Evolutionary conservation across 2,888 invertebrate genomes (phyloP).

Genomic region (Drosophila picticornis): DNA sequence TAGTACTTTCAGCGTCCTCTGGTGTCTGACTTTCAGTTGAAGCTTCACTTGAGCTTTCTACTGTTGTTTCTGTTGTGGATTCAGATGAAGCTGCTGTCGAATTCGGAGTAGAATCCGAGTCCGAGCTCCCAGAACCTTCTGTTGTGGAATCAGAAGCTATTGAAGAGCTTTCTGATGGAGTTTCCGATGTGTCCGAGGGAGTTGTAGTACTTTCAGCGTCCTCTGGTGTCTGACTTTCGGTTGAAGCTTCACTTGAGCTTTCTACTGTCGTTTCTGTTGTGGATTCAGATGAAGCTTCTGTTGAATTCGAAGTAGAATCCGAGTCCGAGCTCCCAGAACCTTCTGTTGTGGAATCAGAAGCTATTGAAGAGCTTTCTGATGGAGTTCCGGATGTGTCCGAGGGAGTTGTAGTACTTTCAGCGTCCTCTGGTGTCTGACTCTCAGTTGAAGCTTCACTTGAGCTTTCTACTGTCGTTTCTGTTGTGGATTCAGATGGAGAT

Average conservation of each 20-base stretch:
- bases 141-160: not conserved
- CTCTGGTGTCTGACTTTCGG: not conserved
- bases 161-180: not conserved
- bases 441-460: too few relatives aligned
- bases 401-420: not conserved
- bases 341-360: not conserved
- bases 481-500: not conserved
- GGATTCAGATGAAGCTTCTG: not conserved
- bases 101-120: not conserved
- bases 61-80: not conserved
- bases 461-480: not conserved
- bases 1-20: too few relatives aligned
- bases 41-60: too few relatives aligned
- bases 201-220: not conserved
- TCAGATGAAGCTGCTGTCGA: rapidly evolving
- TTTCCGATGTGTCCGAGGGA: not conserved
- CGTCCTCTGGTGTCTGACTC: not conserved
- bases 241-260: too few relatives aligned
- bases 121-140: not conserved
- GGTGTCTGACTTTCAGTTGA: too few relatives aligned
- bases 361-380: not conserved
- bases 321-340: not conserved
- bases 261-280: not conserved
- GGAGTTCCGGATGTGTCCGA: not conserved
- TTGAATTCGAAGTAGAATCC: not conserved